These are phyloP conservation scores for Brachyptera risi DNA, from an alignment of 2,888 invertebrate genomes.

Conservation along the genomic window DNA sequence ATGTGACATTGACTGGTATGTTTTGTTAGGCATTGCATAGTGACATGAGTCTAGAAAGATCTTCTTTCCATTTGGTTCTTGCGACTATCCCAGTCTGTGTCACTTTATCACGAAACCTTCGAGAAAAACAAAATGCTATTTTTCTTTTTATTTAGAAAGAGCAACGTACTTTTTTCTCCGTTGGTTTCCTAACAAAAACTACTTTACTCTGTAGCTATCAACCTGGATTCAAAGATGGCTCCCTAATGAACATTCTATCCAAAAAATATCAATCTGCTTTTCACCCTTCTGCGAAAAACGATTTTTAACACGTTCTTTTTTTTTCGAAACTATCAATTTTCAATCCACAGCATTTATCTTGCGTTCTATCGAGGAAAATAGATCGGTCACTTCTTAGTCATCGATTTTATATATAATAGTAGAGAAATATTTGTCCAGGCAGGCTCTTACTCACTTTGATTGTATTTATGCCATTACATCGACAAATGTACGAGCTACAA, in stretches of 20 bases:
- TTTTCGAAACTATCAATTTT: conserved; percentile 9
- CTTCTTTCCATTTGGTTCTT: no score
- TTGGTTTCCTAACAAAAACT: conserved; percentile 9
- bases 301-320: conserved; percentile 14
- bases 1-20: no score
- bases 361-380: background rate
- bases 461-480: no score
- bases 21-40: no score
- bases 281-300: conserved; percentile 12
- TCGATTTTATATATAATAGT: conserved; percentile 12
- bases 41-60: no score
- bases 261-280: conserved; percentile 9
- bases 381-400: conserved; percentile 5
- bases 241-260: conserved; percentile 11
- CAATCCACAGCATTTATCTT: conserved; percentile 12
- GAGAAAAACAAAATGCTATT: conserved; percentile 14
- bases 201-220: background rate
- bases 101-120: conserved; percentile 15
- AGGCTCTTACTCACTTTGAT: no score
- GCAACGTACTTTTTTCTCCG: conserved; percentile 9
- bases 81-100: conserved; percentile 10
- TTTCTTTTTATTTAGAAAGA: conserved; percentile 11
- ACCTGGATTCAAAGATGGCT: background rate
- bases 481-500: no score
- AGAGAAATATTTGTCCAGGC: no score